Conservation (phyloP, 1,140 invertebrate species). For the Aradophagus sp. region DNA sequence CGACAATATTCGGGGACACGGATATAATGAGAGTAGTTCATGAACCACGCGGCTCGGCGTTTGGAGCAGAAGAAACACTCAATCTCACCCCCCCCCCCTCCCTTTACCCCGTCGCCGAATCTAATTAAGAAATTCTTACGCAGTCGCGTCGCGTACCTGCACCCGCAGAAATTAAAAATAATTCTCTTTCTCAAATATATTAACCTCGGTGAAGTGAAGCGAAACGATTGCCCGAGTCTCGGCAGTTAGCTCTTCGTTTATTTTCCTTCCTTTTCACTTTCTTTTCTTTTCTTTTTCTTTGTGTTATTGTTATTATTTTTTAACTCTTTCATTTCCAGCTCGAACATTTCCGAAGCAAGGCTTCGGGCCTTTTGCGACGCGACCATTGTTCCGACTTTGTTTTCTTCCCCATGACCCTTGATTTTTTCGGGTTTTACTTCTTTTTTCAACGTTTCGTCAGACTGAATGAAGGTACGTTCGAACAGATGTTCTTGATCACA, state of each 20-base stretch:
- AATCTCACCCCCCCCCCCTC: constrained; percentile 16
- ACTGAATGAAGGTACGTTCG: constrained; percentile 34
- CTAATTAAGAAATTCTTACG: constrained; percentile 62
- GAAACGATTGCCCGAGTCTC: no score
- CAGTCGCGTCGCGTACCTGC: constrained; percentile 50
- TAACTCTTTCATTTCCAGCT: no score
- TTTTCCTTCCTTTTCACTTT: no score
- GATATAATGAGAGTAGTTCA: constrained; percentile 55
- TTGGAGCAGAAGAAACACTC: constrained; percentile 49
- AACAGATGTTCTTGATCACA: constrained; percentile 42
- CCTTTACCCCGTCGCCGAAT: constrained; percentile 39
- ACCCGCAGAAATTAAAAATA: constrained; percentile 60
- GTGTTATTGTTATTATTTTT: no score
- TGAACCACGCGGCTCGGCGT: constrained; percentile 52
- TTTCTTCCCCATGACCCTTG: constrained; percentile 4
- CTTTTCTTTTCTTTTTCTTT: no score
- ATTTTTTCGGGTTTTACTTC: constrained; percentile 9
- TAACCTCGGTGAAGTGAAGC: constrained; percentile 48
- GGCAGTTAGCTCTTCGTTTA: no score
- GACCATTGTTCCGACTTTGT: constrained; percentile 30
- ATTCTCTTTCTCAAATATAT: constrained; percentile 60
- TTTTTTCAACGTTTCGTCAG: constrained; percentile 56
- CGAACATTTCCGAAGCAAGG: constrained; percentile 42
- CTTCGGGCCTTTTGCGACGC: constrained; percentile 34
- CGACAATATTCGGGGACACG: constrained; percentile 46